A percentile compares a stretch with the other conserved stretches of the same genome.
phyloP scores from a whole-genome alignment of 2,888 invertebrate species.

The Apoda limacodes region DNA sequence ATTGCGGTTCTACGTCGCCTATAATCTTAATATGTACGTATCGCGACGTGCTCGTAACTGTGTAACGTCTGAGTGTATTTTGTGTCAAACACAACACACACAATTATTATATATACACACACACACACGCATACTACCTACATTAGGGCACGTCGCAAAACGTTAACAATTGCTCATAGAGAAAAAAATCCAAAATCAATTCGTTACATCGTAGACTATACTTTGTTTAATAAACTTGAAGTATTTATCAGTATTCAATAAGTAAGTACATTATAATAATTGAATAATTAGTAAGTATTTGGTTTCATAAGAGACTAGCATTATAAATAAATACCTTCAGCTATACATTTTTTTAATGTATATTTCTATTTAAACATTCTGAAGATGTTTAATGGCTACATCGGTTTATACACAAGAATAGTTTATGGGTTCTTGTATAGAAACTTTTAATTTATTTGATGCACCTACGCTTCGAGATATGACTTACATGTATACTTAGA shows the following conservation, averaged over 20 bases:
- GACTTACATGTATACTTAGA: conserved; percentile 67
- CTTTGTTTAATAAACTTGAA: conserved; percentile 67
- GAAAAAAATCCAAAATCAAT: conserved; percentile 64
- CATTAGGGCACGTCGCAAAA: conserved; percentile 29
- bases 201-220: conserved; percentile 67
- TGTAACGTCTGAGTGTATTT: conserved; percentile 5
- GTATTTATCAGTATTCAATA: conserved; percentile 70
- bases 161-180: conserved; percentile 60
- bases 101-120: no score
- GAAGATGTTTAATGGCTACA: conserved; percentile 65
- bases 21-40: no score
- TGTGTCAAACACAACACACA: conserved; percentile 2
- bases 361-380: conserved; percentile 65
- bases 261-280: conserved; percentile 70
- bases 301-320: conserved; percentile 70
- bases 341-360: conserved; percentile 53
- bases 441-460: conserved; percentile 44
- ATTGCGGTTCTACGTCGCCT: conserved; percentile 64
- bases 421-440: conserved; percentile 44
- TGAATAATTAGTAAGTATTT: conserved; percentile 70
- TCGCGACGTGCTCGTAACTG: conserved; percentile 4
- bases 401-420: conserved; percentile 53
- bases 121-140: background rate
- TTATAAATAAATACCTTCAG: conserved; percentile 70
- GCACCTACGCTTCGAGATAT: conserved; percentile 67